These are phyloP conservation scores for Gallinago undulata DNA, from an alignment of 2,113 vertebrate genomes.

Conservation along the genomic window DNA sequence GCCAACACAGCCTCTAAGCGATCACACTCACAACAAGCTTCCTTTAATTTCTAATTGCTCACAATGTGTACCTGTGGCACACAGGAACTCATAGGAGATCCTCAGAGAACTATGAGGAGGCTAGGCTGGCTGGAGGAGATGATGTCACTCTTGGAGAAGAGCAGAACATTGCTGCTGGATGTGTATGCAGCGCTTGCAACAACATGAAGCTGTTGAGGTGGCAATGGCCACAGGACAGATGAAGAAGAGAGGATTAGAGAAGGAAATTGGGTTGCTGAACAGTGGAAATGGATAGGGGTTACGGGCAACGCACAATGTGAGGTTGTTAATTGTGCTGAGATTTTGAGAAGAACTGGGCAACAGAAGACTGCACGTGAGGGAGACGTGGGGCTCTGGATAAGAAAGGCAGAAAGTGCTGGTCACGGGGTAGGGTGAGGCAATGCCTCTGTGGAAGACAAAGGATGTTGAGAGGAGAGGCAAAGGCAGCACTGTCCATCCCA, in stretches of 20 bases:
- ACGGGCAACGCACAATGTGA: rapidly evolving
- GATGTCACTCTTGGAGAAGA: neutral
- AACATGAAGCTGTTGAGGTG: neutral
- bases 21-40: neutral
- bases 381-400: neutral
- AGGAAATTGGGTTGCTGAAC: neutral
- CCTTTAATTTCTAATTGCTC: neutral
- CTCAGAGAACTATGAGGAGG: rapidly evolving
- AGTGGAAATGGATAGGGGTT: neutral
- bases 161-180: neutral
- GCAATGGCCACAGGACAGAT: neutral
- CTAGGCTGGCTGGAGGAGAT: neutral
- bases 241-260: neutral
- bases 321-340: neutral
- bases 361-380: neutral
- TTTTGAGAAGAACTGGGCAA: neutral
- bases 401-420: neutral
- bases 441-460: neutral
- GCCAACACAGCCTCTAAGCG: neutral
- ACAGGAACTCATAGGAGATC: neutral
- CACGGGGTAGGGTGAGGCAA: neutral
- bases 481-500: neutral
- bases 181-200: neutral
- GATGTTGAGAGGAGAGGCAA: neutral
- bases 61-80: neutral